These are phyloP conservation scores for Psittacula cyanocephala DNA, from an alignment of 2,113 vertebrate genomes.

Conservation along the genomic window DNA sequence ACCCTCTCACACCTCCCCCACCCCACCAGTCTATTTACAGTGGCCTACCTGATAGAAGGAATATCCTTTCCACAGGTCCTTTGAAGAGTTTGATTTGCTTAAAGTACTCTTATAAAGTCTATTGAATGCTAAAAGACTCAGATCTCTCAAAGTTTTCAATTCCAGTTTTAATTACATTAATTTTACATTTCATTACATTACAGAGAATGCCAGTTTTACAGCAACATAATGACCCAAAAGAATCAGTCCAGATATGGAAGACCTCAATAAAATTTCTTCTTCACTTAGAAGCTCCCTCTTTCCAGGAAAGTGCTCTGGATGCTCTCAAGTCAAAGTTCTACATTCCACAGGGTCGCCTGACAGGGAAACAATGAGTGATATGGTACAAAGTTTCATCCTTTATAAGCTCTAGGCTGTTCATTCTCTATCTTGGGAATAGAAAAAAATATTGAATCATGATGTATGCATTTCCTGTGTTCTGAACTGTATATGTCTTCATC, in stretches of 20 bases:
- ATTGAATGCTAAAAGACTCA: background rate
- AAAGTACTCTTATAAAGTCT: background rate
- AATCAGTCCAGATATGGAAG: background rate
- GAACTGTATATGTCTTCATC: background rate
- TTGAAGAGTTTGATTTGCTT: background rate
- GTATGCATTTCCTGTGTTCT: background rate
- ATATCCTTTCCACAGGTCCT: background rate
- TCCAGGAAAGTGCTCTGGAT: fast-evolving
- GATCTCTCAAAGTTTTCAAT: background rate
- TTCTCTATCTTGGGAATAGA: background rate
- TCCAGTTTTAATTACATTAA: background rate
- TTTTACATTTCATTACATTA: too few species aligned
- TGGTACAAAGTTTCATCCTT: background rate
- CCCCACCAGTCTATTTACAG: background rate
- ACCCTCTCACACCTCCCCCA: background rate
- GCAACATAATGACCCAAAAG: background rate
- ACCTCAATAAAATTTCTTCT: background rate
- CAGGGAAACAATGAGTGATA: background rate
- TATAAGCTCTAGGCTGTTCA: background rate
- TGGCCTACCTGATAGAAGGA: background rate
- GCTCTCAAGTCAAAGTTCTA: background rate
- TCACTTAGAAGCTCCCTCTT: background rate
- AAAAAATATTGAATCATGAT: background rate
- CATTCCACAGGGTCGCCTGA: background rate
- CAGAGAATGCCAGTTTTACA: background rate